Conservation (phyloP, 2,888 invertebrate genomes). For the Diachrysia chrysitis region DNA sequence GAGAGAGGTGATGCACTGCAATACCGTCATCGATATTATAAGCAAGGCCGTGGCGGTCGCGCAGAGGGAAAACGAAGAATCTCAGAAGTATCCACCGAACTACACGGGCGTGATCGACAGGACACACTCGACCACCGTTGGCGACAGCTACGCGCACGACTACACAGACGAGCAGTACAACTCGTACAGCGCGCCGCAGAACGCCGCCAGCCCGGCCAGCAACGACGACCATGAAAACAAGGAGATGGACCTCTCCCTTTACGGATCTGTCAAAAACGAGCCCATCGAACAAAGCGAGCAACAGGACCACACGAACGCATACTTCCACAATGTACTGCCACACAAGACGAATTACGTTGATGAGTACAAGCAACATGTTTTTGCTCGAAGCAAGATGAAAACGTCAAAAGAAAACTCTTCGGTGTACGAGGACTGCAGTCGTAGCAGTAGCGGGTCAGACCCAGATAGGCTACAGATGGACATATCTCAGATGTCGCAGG, state of each 20-base stretch:
- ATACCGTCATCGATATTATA: slow-evolving; percentile 87
- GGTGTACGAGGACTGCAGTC: slow-evolving; percentile 89
- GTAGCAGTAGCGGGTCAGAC: slow-evolving; percentile 93
- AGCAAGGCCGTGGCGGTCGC: slow-evolving; percentile 87
- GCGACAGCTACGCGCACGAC: slow-evolving; percentile 75
- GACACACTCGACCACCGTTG: slow-evolving; percentile 67
- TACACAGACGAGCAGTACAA: slow-evolving; percentile 80
- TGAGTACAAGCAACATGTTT: slow-evolving; percentile 81
- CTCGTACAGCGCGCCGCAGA: slow-evolving; percentile 72
- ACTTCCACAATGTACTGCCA: slow-evolving; percentile 68
- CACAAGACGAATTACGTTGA: slow-evolving; percentile 76
- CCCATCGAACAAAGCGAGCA: slow-evolving; percentile 66
- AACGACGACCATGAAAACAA: slow-evolving; percentile 83
- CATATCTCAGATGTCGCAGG: slow-evolving; percentile 89
- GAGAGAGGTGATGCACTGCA: slow-evolving; percentile 87
- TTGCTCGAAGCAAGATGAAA: slow-evolving; percentile 73
- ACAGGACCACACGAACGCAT: slow-evolving; percentile 68
- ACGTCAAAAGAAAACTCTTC: slow-evolving; percentile 83
- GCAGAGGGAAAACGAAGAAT: slow-evolving; percentile 85
- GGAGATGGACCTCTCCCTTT: slow-evolving; percentile 86
- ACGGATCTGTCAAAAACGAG: slow-evolving; percentile 81
- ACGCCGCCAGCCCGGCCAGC: slow-evolving; percentile 76
- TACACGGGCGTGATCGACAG: slow-evolving; percentile 79
- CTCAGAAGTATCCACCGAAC: slow-evolving; percentile 77
- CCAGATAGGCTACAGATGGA: slow-evolving; percentile 93